Conservation (phyloP, 2,113 vertebrate genomes). For the Motacilla alba region DNA sequence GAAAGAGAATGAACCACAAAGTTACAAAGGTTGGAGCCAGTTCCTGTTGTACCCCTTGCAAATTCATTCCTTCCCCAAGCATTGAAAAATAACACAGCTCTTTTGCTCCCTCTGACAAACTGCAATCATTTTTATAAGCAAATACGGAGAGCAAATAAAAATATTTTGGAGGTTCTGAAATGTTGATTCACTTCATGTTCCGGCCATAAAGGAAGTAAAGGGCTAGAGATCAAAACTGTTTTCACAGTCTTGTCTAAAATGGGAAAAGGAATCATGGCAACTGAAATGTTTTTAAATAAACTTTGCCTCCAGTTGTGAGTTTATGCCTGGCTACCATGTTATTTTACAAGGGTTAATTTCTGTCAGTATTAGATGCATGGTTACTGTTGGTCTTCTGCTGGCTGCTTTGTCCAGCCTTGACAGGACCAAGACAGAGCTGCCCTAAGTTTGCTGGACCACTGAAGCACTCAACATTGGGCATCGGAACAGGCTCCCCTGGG, state of each 20-base stretch:
- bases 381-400: not conserved
- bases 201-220: conserved; percentile 16
- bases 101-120: not conserved
- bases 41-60: not conserved
- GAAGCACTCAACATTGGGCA: not conserved
- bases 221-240: conserved; percentile 20
- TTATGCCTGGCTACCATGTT: not conserved
- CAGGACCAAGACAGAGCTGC: not conserved
- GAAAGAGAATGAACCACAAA: not conserved
- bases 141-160: conserved; percentile 36
- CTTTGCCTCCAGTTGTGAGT: not conserved
- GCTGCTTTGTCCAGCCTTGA: not conserved
- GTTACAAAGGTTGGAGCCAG: not conserved
- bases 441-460: not conserved
- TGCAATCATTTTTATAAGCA: conserved; percentile 26
- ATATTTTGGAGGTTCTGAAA: conserved; percentile 24
- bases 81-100: not conserved
- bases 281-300: not conserved
- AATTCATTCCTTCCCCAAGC: not conserved
- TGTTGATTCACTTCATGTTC: conserved; percentile 26
- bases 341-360: not conserved
- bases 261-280: conserved; percentile 37
- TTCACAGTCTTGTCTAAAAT: conserved; percentile 16
- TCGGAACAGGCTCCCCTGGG: not conserved
- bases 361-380: not conserved